Base-by-base conservation (phyloP, 2,888 invertebrate species). In the Catocala fraxini region DNA sequence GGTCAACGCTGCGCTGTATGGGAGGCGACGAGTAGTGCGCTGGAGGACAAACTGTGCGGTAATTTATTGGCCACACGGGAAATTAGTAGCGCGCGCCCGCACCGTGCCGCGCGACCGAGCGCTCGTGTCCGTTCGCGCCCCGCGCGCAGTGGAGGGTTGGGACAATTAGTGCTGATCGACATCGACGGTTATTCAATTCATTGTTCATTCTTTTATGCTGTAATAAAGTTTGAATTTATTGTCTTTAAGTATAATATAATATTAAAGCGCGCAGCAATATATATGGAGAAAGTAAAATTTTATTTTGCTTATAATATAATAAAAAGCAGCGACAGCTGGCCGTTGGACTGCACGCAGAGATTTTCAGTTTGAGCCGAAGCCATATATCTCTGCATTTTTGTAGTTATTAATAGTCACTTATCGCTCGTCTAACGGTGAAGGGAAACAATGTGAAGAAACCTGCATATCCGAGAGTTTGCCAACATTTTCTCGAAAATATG, bases 51-150 rank as follows among this genome's bases (percentile, higher is more conserved):
- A 82, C 80, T 83, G 84, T 77, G 74, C 70, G 68, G 79, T 85
- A 83, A 87, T 88, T 87, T 87, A 89, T 84, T 84, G 75, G 82
- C 79, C 87, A 76, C 84, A 75, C 82, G 88, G 88, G 88, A 88
- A 89, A 88, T 88, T 88, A 88, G 73, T 75, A 68, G 67, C 70
- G 68, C 73, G 68, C 70, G 64, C 63, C 70, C 59, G 49, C 63
- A 51, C 47, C 51, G 59, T 39, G 63, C 56, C 43, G 51, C 59
- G 56, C 49, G 45, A 45, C 48, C 51, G 59, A 65, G 65, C 47
- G 49, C 47, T 25, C 49, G 59, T 43, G 63, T 56, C 51, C 57
- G 61, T 61, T 49, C 1, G 46, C 58, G 33, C 52, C 51, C 58
- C 46, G 6, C 57, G 39, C 51, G n/a, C 55, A 43, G 53, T 15